Percentiles rank a stretch among this genome's conserved stretches.
phyloP scores from a whole-genome alignment of 2,888 invertebrate species.

The Polyploca ridens region DNA sequence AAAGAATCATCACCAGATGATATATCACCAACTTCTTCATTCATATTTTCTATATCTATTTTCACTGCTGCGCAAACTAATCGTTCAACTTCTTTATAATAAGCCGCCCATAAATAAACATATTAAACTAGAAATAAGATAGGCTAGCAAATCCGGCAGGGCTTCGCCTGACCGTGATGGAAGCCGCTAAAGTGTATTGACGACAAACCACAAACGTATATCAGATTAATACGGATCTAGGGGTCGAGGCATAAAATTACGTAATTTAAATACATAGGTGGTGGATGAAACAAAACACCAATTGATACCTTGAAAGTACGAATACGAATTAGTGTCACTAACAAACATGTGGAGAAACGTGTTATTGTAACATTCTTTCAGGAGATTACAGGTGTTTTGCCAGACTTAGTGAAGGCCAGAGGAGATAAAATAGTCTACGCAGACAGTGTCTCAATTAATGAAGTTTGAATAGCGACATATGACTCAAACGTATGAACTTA shows the following conservation, averaged over 20 bases:
- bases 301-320: neutral
- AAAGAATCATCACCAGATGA: too few relatives aligned
- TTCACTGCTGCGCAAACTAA: conserved; percentile 19
- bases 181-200: conserved; percentile 61
- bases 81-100: conserved; percentile 35
- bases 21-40: neutral
- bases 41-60: neutral
- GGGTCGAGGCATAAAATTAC: conserved; percentile 23
- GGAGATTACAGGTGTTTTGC: conserved; percentile 8
- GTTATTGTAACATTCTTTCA: neutral
- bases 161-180: conserved; percentile 59
- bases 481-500: conserved; percentile 3
- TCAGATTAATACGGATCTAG: conserved; percentile 58
- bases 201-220: conserved; percentile 51
- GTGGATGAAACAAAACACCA: neutral
- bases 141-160: conserved; percentile 52
- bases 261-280: conserved; percentile 13
- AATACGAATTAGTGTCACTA: neutral
- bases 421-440: neutral
- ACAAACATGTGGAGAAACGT: neutral
- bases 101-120: conserved; percentile 16
- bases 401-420: neutral
- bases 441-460: neutral
- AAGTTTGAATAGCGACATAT: neutral
- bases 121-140: conserved; percentile 57